Evolutionary conservation across 2,888 invertebrate species (phyloP), one percentile per base, ranked within the genome.

Genomic region (Aspidapion aeneum): DNA sequence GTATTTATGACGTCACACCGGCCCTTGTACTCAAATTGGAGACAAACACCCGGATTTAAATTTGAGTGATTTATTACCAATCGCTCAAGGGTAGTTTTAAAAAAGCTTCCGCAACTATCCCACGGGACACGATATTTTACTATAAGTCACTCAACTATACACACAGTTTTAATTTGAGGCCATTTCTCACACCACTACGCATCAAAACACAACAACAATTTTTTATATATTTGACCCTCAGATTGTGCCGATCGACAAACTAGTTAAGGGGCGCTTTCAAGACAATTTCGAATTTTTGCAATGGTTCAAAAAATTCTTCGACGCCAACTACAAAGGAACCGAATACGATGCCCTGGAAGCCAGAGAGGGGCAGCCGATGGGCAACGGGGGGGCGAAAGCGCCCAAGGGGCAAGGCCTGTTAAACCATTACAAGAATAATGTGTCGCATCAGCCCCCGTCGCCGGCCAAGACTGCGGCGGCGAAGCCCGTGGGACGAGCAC

Each of bases 261-360:
- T 98, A 86, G 94, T 97, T 82, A 98, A 97, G 86, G 97, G 95
- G 81, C 90, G 96, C 76, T 98, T 98, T 85, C 98, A 98, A 88
- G 98, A 98, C 87, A 98, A 98, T 86, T 98, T 98, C 88, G 98
- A 98, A 83, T 98, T 98, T 85, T 90, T 98, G 76, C 98, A 98
- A 86, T 98, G 98, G 98, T 98, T 98, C 88, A 98, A 98, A 88
- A 96, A 97, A 82, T 98, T 98, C 85, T 98, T 97, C 84, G 98
- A 98, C 84, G 97, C 97, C 75, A 99, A 99, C 87, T 97, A 96
- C 85, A 91, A 92, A 81, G 96, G 96, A 79, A 86, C 88, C 77
- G 94, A 95, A 70, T 98, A 98, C 82, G 94, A 97, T 83, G 91
- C 98, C 63, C 82, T 93, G 76, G 88, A 86, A 70, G 91, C 91